These are phyloP conservation scores for Isoperla grammatica DNA, from an alignment of 2,888 invertebrate genomes.

Conservation along the genomic window DNA sequence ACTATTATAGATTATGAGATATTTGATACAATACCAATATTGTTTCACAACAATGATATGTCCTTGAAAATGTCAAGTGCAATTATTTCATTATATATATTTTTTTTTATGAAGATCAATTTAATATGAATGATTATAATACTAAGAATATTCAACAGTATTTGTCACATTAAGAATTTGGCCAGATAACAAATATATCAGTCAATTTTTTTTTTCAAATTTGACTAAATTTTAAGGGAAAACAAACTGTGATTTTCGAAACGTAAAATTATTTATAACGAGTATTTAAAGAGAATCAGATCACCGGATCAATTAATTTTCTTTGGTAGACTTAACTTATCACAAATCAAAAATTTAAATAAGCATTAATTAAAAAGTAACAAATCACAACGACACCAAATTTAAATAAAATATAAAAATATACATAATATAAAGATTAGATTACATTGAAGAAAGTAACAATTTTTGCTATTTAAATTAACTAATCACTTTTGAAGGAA, in stretches of 20 bases:
- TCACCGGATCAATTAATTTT: constrained; percentile 22
- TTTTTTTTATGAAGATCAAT: not conserved
- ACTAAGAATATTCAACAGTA: constrained; percentile 10
- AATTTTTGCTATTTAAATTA: not conserved
- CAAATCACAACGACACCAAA: not conserved
- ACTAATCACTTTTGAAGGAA: constrained; percentile 9
- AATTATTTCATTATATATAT: not conserved
- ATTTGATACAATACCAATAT: too few species aligned
- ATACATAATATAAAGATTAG: not conserved
- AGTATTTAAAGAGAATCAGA: not conserved
- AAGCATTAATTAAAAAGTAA: not conserved
- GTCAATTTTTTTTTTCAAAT: constrained; percentile 1
- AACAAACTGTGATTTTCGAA: constrained; percentile 2
- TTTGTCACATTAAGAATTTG: constrained; percentile 19
- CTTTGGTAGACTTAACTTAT: constrained; percentile 26
- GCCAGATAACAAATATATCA: constrained; percentile 16
- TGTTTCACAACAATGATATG: constrained; percentile 24
- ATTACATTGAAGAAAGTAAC: not conserved
- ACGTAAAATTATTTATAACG: not conserved
- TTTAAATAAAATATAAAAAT: not conserved
- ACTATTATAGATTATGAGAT: too few species aligned
- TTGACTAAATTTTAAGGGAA: not conserved
- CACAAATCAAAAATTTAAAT: constrained; percentile 21
- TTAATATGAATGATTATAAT: too few species aligned
- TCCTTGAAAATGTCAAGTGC: constrained; percentile 11